Evolutionary conservation across 1,140 invertebrate genomes (phyloP).

Genomic region (Bombus polaris): DNA sequence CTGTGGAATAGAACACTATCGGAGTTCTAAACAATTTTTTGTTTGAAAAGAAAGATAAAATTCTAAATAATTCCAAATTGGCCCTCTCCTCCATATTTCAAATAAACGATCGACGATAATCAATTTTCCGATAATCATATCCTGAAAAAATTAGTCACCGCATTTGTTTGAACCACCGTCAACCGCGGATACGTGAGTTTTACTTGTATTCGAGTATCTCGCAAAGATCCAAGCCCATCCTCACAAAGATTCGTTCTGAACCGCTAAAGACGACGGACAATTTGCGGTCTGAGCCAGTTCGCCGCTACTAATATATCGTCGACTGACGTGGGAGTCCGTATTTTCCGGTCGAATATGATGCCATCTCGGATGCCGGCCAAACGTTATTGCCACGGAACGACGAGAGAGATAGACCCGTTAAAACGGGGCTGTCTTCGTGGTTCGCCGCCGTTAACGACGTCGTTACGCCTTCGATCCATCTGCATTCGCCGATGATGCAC

Average conservation of each 20-base stretch:
- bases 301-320: slow-evolving; percentile 45
- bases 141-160: too few relatives aligned
- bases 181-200: too few relatives aligned
- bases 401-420: slow-evolving; percentile 31
- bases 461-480: slow-evolving; percentile 61
- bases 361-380: slow-evolving; percentile 37
- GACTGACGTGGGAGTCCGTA: slow-evolving; percentile 53
- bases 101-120: too few relatives aligned
- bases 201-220: too few relatives aligned
- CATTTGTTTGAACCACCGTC: too few relatives aligned
- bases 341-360: slow-evolving; percentile 61
- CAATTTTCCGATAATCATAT: too few relatives aligned
- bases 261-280: neutral
- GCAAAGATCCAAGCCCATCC: too few relatives aligned
- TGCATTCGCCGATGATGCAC: slow-evolving; percentile 30
- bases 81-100: too few relatives aligned
- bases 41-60: too few relatives aligned
- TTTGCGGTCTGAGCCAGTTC: neutral
- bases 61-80: too few relatives aligned
- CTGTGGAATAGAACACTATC: too few relatives aligned
- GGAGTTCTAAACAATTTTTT: too few relatives aligned
- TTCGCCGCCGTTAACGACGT: slow-evolving; percentile 68
- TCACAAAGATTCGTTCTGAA: neutral
- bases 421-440: slow-evolving; percentile 59
- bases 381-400: slow-evolving; percentile 40